Base-by-base conservation (phyloP, 2,888 invertebrate species). In the Helleia helle region DNA sequence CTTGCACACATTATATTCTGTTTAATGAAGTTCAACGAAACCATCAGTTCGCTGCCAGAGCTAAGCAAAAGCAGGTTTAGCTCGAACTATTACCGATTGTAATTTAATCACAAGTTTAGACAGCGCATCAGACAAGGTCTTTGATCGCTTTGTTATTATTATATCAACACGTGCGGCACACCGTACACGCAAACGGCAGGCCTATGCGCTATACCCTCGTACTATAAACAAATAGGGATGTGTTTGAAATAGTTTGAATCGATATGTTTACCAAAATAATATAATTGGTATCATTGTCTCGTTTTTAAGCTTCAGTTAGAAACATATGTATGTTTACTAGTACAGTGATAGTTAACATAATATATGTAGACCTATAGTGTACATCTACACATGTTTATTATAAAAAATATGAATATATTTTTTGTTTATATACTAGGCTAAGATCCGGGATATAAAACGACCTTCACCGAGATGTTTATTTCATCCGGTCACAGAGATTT, bases 101-200 rank as follows among this genome's bases (percentile, higher is more conserved):
- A 66, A 59, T 63, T 62, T 59, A 61, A 65, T 59, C 47, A 49
- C 41, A 43, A 47, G 49, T 49, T 52, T 52, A 49, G 50, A 52
- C 52, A 49, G 50, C 42, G 42, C 43, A 40, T 56, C 54, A 58
- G 61, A 50, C 52, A 58, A 56, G 74, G 72, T 72, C 71, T 72
- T 71, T 71, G 73, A 71, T 73, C 75, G 62, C 52, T 50, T 47
- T 76, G 79, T 73, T 76, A 70, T 74, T 71, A 64, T 71, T 59
- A 59, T 48, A 51, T 44, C 55, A 59, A 66, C 73, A 73, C 69
- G 66, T 73, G 71, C 58, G 44, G 28, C n/a, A n/a, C n/a, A n/a
- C n/a, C n/a, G n/a, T 26, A 47, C 48, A 43, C 41, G 40, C 47
- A n/a, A 42, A 31, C 47, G 43, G 36, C 31, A 38, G 28, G 39